Evolutionary conservation across 2,113 vertebrate species (phyloP).

Genomic region (Siniperca knerii): DNA sequence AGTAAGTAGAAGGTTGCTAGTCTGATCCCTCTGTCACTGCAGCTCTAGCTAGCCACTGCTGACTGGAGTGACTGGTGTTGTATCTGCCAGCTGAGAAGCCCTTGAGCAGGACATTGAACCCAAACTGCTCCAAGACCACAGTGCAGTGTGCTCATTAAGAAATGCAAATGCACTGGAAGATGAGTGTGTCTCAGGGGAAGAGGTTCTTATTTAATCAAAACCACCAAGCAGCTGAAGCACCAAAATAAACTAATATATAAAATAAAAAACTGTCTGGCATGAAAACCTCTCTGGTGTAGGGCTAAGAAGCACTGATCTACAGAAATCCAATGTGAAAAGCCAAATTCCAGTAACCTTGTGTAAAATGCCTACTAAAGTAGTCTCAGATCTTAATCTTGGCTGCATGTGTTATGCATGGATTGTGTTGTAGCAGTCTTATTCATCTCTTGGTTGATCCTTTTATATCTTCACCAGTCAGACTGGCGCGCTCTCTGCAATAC

Average conservation of each 20-base stretch:
- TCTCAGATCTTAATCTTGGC: constrained; percentile 51
- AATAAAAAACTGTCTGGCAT: not conserved
- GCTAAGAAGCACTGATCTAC: constrained; percentile 36
- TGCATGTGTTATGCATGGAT: constrained; percentile 51
- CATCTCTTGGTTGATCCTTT: constrained; percentile 58
- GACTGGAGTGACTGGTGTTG: constrained; percentile 12
- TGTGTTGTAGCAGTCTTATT: constrained; percentile 47
- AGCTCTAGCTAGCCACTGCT: constrained; percentile 4
- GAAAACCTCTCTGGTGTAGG: not conserved
- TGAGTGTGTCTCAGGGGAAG: constrained; percentile 25
- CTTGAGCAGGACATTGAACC: constrained; percentile 42
- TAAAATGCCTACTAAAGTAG: constrained; percentile 55
- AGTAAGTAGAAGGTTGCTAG: not conserved
- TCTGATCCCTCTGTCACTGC: constrained; percentile 1
- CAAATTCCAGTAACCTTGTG: constrained; percentile 45
- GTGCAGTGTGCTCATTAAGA: constrained; percentile 54
- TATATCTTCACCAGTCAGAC: constrained; percentile 40
- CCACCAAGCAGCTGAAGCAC: not conserved
- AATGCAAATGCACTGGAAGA: constrained; percentile 44
- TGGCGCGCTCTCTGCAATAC: constrained; percentile 19
- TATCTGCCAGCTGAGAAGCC: constrained; percentile 36
- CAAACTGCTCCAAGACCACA: constrained; percentile 22
- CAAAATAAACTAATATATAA: constrained; percentile 14
- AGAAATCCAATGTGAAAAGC: constrained; percentile 39
- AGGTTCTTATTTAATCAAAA: constrained; percentile 45